Percentiles rank a stretch among this genome's conserved stretches.
phyloP scores from a whole-genome alignment of 92 coral and sea anemone genomes.

The Phymanthus crucifer region DNA sequence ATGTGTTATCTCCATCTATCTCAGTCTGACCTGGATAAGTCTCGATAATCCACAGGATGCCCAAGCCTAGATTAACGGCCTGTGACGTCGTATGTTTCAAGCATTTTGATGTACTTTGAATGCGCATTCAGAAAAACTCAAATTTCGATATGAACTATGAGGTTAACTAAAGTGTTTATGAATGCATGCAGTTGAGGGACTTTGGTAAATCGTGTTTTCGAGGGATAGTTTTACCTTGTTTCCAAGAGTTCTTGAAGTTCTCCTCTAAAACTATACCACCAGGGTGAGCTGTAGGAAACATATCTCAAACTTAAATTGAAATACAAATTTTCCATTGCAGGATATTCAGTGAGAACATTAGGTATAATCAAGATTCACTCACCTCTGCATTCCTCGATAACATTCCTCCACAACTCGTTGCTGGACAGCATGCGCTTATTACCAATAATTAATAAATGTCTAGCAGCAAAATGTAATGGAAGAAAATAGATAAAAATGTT shows the following conservation, averaged over 20 bases:
- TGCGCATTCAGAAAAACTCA: too few species aligned
- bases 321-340: background rate
- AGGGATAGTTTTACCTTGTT: background rate
- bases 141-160: too few species aligned
- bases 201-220: too few species aligned
- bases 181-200: too few species aligned
- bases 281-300: background rate
- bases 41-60: too few species aligned
- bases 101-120: too few species aligned
- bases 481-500: too few species aligned
- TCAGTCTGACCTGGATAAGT: too few species aligned
- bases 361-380: background rate
- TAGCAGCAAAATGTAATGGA: conserved; percentile 17
- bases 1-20: too few species aligned
- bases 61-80: too few species aligned
- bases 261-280: conserved; percentile 15
- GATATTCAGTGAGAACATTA: background rate
- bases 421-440: conserved; percentile 85
- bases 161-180: too few species aligned
- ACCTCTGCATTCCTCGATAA: conserved; percentile 86
- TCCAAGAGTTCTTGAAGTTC: conserved; percentile 17
- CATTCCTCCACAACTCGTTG: conserved; percentile 88
- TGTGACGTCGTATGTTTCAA: too few species aligned
- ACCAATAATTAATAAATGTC: conserved; percentile 93
- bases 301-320: background rate